Conservation (phyloP, 2,113 vertebrate genomes). For the Pleuronectes platessa region DNA sequence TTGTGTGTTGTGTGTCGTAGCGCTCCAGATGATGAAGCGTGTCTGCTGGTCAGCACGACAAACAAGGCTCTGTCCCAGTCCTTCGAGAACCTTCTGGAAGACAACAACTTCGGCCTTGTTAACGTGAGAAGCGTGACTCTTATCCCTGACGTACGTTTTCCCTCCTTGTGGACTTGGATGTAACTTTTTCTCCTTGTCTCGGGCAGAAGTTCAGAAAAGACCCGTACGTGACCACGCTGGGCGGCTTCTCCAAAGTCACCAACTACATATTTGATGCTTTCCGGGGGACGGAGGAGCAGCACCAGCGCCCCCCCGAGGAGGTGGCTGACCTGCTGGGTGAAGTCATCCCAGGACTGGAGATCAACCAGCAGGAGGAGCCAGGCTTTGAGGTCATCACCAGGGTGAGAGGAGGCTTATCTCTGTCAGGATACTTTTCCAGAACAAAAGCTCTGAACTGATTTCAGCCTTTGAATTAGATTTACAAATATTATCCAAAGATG, state of each 20-base stretch:
- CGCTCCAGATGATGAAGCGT: conserved; percentile 84
- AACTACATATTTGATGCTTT: conserved; percentile 95
- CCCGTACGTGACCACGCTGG: conserved; percentile 92
- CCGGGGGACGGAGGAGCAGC: conserved; percentile 85
- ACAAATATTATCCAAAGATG: too few species aligned
- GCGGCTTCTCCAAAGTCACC: conserved; percentile 95
- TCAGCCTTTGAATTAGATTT: too few species aligned
- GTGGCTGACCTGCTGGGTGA: conserved; percentile 92
- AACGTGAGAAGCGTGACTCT: conserved; percentile 81
- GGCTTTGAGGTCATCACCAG: conserved; percentile 98
- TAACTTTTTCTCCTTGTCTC: neutral
- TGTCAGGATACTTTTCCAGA: neutral
- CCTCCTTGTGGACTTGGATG: neutral
- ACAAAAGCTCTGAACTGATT: neutral
- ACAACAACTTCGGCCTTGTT: conserved; percentile 89
- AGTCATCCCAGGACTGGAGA: conserved; percentile 93
- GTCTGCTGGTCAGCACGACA: conserved; percentile 88
- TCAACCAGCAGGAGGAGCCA: conserved; percentile 97
- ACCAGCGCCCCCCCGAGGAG: conserved; percentile 91
- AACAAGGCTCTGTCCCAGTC: conserved; percentile 94
- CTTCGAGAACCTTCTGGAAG: conserved; percentile 97
- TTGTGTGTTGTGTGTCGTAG: conserved; percentile 73
- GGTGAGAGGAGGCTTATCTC: conserved; percentile 79
- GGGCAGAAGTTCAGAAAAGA: conserved; percentile 92
- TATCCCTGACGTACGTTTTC: neutral